phyloP scores from a whole-genome alignment of 92 coral and sea anemone genomes.

The Ricordea florida region DNA sequence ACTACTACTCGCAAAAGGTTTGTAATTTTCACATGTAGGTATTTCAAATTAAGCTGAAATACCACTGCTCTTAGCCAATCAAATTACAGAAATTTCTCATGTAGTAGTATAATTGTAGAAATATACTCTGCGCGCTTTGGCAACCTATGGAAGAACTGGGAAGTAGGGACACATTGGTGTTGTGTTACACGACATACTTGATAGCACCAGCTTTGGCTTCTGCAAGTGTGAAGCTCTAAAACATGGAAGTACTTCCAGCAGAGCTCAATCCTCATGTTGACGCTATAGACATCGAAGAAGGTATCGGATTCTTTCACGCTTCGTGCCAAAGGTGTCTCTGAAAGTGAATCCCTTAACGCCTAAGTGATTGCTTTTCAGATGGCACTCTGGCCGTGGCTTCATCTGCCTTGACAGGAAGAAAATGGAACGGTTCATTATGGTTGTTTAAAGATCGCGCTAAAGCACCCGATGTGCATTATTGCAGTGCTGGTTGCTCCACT shows the following conservation, averaged over 20 bases:
- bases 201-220: too few species aligned
- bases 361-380: conserved; percentile 39
- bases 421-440: conserved; percentile 98
- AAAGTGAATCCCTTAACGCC: neutral
- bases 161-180: neutral
- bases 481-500: conserved; percentile 81
- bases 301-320: conserved; percentile 12
- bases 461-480: conserved; percentile 89
- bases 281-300: conserved; percentile 85
- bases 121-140: too few species aligned
- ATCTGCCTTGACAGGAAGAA: conserved; percentile 85
- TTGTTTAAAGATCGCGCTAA: conserved; percentile 87
- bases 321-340: neutral
- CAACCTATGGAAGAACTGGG: neutral
- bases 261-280: conserved; percentile 77
- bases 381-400: conserved; percentile 91
- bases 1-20: too few species aligned
- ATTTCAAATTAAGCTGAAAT: too few species aligned
- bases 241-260: conserved; percentile 86
- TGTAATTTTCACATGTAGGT: too few species aligned
- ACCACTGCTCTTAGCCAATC: too few species aligned
- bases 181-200: conserved; percentile 1
- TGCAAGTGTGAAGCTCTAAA: too few species aligned
- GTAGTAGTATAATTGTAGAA: too few species aligned
- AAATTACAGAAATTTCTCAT: too few species aligned